Evolutionary conservation across 2,113 vertebrate species (phyloP).

Genomic region (Vicugna pacos): DNA sequence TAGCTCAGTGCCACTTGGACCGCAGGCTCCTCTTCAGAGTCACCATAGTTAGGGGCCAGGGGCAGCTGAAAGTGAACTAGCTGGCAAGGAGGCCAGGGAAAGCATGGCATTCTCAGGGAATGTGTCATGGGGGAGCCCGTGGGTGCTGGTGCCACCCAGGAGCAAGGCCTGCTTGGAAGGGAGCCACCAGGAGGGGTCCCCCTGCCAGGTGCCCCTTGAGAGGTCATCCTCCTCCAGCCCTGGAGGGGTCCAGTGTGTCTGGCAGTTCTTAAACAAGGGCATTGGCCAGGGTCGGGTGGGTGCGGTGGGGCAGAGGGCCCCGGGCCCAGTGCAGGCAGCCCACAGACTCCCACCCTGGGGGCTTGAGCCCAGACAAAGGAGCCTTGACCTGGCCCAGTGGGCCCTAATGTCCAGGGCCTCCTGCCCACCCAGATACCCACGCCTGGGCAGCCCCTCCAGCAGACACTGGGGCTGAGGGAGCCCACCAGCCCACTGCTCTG

Average conservation of each 20-base stretch:
- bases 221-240: rapidly evolving
- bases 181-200: rapidly evolving
- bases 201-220: rapidly evolving
- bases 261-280: not conserved
- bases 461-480: not conserved
- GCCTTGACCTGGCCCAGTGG: not conserved
- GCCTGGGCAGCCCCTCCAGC: not conserved
- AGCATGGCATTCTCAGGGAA: not conserved
- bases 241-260: not conserved
- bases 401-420: not conserved
- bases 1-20: not conserved
- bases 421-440: rapidly evolving
- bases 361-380: not conserved
- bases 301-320: not conserved
- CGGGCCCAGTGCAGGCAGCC: rapidly evolving
- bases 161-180: not conserved
- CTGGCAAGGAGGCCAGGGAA: not conserved
- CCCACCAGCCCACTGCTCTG: rapidly evolving
- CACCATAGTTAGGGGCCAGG: not conserved
- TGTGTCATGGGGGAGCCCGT: not conserved
- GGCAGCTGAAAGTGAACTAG: constrained; percentile 35
- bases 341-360: rapidly evolving
- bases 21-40: not conserved
- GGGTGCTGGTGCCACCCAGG: not conserved
- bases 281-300: rapidly evolving